Evolutionary conservation across 1,140 invertebrate species (phyloP).

Genomic region (Spodoptera litura): DNA sequence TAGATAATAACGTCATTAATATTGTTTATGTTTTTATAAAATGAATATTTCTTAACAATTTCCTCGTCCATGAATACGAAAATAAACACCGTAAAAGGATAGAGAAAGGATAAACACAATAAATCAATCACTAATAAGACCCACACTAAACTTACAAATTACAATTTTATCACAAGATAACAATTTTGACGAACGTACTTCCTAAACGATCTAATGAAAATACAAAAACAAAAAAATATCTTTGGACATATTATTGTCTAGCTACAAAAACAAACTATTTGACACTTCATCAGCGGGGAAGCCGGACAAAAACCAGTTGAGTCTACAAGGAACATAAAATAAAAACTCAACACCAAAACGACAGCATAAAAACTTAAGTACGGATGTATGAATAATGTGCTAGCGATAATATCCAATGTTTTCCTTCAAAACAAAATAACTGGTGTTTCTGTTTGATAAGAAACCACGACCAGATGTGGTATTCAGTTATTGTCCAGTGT

Average conservation of each 20-base stretch:
- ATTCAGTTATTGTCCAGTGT: constrained; percentile 48
- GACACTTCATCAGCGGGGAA: constrained; percentile 63
- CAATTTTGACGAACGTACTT: neutral
- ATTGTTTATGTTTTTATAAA: too few relatives aligned
- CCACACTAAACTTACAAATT: neutral
- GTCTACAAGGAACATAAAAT: constrained; percentile 61
- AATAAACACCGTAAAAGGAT: neutral
- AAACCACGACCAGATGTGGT: constrained; percentile 73
- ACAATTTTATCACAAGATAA: neutral
- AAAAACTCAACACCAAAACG: constrained; percentile 61
- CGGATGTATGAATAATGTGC: constrained; percentile 71
- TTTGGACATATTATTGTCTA: constrained; percentile 41
- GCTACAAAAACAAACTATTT: constrained; percentile 43
- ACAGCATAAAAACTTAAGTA: constrained; percentile 71
- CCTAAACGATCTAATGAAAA: constrained; percentile 9
- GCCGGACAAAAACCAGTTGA: constrained; percentile 18
- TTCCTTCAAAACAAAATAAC: constrained; percentile 77
- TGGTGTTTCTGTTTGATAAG: constrained; percentile 79
- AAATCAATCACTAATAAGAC: neutral
- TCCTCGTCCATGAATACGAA: too few relatives aligned
- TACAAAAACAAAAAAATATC: too few relatives aligned
- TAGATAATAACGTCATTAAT: too few relatives aligned
- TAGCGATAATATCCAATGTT: constrained; percentile 72
- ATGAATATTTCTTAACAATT: too few relatives aligned
- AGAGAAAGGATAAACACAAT: neutral